A percentile compares a stretch with the other conserved stretches of the same genome.
Evolutionary conservation across 2,797 vertebrate species (phyloP).

Genomic region (Liasis olivaceus): DNA sequence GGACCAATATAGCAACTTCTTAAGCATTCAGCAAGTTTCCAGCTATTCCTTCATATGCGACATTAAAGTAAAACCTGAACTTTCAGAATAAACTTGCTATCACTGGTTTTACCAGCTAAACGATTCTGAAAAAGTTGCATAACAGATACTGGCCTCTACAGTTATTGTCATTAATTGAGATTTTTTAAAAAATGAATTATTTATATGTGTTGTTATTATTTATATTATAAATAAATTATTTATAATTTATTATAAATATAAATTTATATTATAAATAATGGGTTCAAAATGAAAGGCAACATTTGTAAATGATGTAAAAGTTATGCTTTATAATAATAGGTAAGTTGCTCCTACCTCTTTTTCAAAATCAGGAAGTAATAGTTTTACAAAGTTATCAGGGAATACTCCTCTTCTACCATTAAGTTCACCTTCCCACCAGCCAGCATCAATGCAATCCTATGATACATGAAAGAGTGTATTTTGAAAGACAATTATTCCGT

Average conservation of each 20-base stretch:
- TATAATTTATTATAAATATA: too few relatives aligned
- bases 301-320: neutral
- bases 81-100: neutral
- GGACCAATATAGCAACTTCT: neutral
- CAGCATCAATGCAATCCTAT: conserved; percentile 93
- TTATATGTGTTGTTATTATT: neutral
- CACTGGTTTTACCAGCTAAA: conserved; percentile 9
- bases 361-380: conserved; percentile 89
- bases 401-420: conserved; percentile 91
- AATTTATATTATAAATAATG: too few relatives aligned
- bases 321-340: conserved; percentile 8
- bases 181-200: neutral
- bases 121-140: neutral
- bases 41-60: neutral
- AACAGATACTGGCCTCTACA: neutral
- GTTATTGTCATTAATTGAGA: neutral
- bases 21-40: neutral
- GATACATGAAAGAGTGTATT: conserved; percentile 31
- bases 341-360: conserved; percentile 83
- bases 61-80: neutral
- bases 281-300: neutral
- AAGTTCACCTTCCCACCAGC: conserved; percentile 97
- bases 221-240: neutral
- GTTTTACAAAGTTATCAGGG: conserved; percentile 97
- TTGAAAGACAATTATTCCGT: neutral